These are phyloP conservation scores for Trichosurus vulpecula DNA, from an alignment of 2,797 vertebrate species.

Conservation along the genomic window DNA sequence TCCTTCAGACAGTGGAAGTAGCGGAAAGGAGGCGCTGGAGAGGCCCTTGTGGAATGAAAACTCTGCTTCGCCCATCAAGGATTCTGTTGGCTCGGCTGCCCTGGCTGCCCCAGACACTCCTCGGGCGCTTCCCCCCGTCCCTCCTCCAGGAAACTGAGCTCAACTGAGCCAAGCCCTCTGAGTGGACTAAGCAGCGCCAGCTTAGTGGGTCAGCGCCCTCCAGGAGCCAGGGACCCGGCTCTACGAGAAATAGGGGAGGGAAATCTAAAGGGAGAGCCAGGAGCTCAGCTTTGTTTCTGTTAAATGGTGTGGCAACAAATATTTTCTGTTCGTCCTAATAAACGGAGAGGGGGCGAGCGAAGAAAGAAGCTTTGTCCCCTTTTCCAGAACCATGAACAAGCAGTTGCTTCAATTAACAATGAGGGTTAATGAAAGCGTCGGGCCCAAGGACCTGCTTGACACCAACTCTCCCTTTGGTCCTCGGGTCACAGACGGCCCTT, in stretches of 20 bases:
- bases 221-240: conserved; percentile 85
- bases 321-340: conserved; percentile 87
- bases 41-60: neutral
- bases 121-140: too few relatives aligned
- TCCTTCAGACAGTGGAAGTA: neutral
- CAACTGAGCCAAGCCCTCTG: neutral
- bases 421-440: conserved; percentile 90
- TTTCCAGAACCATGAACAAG: conserved; percentile 80
- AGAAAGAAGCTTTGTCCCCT: conserved; percentile 87
- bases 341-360: conserved; percentile 81
- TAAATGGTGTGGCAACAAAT: conserved; percentile 89
- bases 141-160: neutral
- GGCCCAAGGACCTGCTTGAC: conserved; percentile 86
- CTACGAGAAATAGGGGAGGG: conserved; percentile 85
- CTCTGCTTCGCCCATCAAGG: neutral
- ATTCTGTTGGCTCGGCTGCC: neutral
- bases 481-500: conserved; percentile 80
- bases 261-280: conserved; percentile 79
- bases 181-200: conserved; percentile 63
- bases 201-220: conserved; percentile 80
- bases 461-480: conserved; percentile 86
- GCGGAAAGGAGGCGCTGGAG: neutral
- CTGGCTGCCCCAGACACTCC: neutral
- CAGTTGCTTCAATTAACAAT: conserved; percentile 88
- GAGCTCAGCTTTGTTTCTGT: conserved; percentile 84